These are phyloP conservation scores for Apis dorsata DNA, from an alignment of 1,140 invertebrate genomes.

Conservation along the genomic window DNA sequence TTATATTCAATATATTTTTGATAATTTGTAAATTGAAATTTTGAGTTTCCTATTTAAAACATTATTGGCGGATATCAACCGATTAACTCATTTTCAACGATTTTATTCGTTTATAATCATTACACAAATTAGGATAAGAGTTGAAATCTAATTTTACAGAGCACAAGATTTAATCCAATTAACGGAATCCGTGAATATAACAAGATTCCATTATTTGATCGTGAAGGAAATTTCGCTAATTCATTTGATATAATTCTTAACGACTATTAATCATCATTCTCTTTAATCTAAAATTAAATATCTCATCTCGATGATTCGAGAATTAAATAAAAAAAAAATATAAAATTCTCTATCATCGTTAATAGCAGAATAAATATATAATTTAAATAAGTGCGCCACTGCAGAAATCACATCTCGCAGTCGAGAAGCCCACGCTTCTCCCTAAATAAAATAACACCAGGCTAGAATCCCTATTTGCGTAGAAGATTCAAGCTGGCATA, in stretches of 20 bases:
- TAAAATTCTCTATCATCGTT: too few relatives aligned
- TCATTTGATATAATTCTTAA: background rate
- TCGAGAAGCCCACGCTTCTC: background rate
- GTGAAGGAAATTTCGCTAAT: background rate
- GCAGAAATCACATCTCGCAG: background rate
- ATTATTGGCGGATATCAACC: too few relatives aligned
- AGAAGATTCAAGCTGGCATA: constrained; percentile 61
- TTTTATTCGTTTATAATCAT: too few relatives aligned
- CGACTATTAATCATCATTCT: background rate
- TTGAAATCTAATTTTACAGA: background rate
- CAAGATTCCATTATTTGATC: background rate
- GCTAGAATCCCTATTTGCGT: constrained; percentile 53
- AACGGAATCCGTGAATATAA: background rate
- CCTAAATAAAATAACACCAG: constrained; percentile 26
- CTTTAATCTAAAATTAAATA: background rate
- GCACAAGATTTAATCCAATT: background rate
- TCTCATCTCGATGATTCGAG: too few relatives aligned
- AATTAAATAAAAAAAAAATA: too few relatives aligned
- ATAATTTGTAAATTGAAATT: too few relatives aligned
- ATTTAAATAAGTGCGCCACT: background rate
- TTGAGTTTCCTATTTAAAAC: too few relatives aligned
- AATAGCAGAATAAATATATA: background rate
- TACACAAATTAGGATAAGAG: too few relatives aligned
- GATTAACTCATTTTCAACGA: too few relatives aligned
- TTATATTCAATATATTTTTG: too few relatives aligned